Base-by-base conservation (phyloP, 2,888 invertebrate genomes). In the Trichopoda pennipes region DNA sequence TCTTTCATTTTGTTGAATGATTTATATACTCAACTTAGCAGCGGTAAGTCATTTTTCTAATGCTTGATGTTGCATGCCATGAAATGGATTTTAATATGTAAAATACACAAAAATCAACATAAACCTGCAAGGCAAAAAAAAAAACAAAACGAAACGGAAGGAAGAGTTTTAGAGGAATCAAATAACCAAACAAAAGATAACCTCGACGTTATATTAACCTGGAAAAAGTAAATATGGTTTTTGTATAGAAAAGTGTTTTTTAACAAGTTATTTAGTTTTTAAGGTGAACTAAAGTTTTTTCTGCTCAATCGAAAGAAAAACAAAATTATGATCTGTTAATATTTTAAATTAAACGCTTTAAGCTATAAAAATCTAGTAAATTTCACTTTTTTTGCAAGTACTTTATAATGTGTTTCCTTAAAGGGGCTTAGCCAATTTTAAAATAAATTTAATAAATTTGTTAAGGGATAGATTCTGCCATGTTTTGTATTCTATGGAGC, bases 1-100 rank as follows among this genome's bases (percentile, higher is more conserved):
- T n/a, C n/a, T n/a, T 32, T 44, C 3, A 47, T 47, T 19, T 32
- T 75, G 63, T 56, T 70, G 60, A 72, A 80, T 83, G 80, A 83
- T 83, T 83, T 83, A 83, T 83, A 73, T 80, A 76, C 77, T 77
- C 80, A 80, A 80, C 76, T 83, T 80, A 83, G 80, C 79, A 70
- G 75, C 78, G 79, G 72, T 49, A 81, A 81, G 80, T 73, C 76
- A 80, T 78, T 82, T 79, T 76, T 82, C 70, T 74, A 73, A 73
- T 68, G 76, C 80, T 83, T 83, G 80, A 83, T 83, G 76, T 83
- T 79, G 76, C 83, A 73, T 76, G 83, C 76, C 76, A 80, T 72
- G 68, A 58, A 77, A 53, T 53, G 80, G 55, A 64, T 64, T 64
- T 70, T 63, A 64, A 60, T 75, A 69, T 72, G 81, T 72, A 76